Evolutionary conservation across 2,113 vertebrate genomes (phyloP), one percentile per base, ranked within the genome.

Genomic region (Corythoichthys haematopterus): DNA sequence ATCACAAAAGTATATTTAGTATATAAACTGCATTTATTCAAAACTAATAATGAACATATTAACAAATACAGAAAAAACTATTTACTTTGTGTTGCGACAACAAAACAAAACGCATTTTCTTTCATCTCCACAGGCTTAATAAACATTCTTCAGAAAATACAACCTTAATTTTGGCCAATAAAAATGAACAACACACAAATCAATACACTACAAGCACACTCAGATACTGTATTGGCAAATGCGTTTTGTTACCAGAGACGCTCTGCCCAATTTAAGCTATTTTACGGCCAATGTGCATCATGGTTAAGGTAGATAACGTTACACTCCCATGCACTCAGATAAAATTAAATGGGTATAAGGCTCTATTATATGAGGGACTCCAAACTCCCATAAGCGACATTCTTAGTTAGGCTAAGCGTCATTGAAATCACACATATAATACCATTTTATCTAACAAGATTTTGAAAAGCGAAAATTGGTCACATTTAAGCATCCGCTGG

Each of bases 11-110:
- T 28, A 33, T 2, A n/a, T 20, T 61, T 40, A 33, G 60, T 62
- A 46, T 46, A 62, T 28, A 46, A 51, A 65, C 36, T 51, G 48
- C 36, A 51, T 65, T 65, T 65, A 65, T 65, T 65, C 16, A 36
- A 53, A 65, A 43, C 48, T n/a, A 35, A 65, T 37, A 37, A 53
- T 11, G 38, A 36, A 55, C 10, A 33, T 28, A 36, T 51, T 10
- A 37, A 65, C 63, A 65, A 65, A 52, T 47, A 2, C 55, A 15
- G 45, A 37, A 40, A 53, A 28, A 51, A 65, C 35, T 6, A 12
- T 64, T 64, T 36, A 52, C 36, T 65, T 6, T 16, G 16, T n/a
- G 40, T 51, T 65, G 36, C 52, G 52, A 40, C 7, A 65, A 38
- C 15, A 7, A 45, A 61, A 61, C 58, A 12, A 43, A 60, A 61